Conservation (phyloP, 2,888 invertebrate species). For the Plutella xylostella region DNA sequence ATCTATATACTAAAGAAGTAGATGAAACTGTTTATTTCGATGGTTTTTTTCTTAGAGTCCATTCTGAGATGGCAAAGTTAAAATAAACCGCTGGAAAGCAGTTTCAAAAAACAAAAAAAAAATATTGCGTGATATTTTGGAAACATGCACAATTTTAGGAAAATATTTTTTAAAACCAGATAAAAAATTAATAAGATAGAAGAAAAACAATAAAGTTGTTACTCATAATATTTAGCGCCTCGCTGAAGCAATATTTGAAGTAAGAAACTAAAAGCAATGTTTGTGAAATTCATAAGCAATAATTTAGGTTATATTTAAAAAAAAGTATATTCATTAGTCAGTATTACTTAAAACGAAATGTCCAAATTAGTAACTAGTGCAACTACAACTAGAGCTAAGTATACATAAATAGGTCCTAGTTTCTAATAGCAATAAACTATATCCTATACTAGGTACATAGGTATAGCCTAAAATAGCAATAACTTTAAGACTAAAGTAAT, state of each 20-base stretch:
- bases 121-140: neutral
- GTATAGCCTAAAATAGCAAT: neutral
- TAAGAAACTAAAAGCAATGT: too few relatives aligned
- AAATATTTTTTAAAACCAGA: neutral
- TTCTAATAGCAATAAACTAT: neutral
- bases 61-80: too few relatives aligned
- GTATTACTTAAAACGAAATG: conserved; percentile 26
- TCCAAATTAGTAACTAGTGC: conserved; percentile 45
- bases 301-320: neutral
- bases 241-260: too few relatives aligned
- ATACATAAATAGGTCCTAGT: neutral
- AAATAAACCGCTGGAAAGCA: too few relatives aligned
- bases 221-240: neutral
- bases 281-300: neutral
- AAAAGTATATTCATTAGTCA: neutral
- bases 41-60: too few relatives aligned
- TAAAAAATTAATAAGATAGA: neutral
- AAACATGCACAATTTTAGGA: neutral
- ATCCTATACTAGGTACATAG: neutral
- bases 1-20: neutral
- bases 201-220: neutral
- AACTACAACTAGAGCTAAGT: conserved; percentile 25
- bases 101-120: neutral
- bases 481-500: conserved; percentile 18
- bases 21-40: neutral